Evolutionary conservation across 2,113 vertebrate species (phyloP), one percentile per base, ranked within the genome.

Genomic region (Mustelus asterias): DNA sequence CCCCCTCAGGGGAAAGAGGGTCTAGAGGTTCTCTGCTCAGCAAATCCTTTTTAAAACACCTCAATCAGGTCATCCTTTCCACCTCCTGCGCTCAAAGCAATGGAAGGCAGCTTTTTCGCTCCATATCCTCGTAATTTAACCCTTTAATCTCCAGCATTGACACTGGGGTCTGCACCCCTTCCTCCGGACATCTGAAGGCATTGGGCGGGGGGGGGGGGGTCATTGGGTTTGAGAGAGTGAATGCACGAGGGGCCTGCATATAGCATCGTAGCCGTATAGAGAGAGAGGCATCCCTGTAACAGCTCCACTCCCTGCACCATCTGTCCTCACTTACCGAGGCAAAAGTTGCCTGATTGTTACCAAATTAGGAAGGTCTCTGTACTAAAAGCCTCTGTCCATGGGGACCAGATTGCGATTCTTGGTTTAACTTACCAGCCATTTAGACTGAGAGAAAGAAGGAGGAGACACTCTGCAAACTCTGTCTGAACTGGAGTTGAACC

Each of bases 401-500:
- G 88, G 88, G 58, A 90, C 29, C 60, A 54, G 54, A 60, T 26
- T 16, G 88, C 60, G 88, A 63, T 48, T 33, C 54, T 54, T 29
- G 11, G 33, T 90, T 54, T 60, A 90, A 90, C 26, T 13, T 20
- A 44, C 18, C 58, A 63, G 58, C 26, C 54, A 90, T 58, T 70
- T 89, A 89, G 86, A 89, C 24, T 11, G 88, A 90, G 54, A 60
- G 88, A 22, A 18, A 0, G 0, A 83, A 33, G 78, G 13, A 83
- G 78, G 86, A 89, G 86, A 89, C 86, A 7, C 54, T 90, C 54
- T 10, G 6, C 26, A 26, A 29, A 26, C 88, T 90, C 88, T 60
- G 88, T 63, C 88, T 90, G 88, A 90, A 90, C 88, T 90, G 88
- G 88, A 90, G 58, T 90, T 90, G 88, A 90, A 90, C 88, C 88